A percentile compares a stretch with the other conserved stretches of the same genome.
These are phyloP conservation scores for Raja brachyura DNA, from an alignment of 2,113 vertebrate genomes.

Conservation along the genomic window DNA sequence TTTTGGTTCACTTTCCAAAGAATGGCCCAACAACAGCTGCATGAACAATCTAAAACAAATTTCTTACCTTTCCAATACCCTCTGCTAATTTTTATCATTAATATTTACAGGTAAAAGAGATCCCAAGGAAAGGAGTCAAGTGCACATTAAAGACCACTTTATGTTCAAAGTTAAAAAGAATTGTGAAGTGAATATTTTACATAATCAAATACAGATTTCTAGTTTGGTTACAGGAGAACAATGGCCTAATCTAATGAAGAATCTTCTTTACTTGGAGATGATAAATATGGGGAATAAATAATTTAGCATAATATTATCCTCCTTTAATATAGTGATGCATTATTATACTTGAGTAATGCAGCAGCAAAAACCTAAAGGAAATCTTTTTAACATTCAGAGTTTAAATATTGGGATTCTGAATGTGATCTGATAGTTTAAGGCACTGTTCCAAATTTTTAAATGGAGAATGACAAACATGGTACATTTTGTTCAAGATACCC, in stretches of 20 bases:
- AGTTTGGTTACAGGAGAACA: not conserved
- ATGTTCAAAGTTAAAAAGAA: not conserved
- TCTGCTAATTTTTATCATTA: not conserved
- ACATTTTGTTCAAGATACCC: not conserved
- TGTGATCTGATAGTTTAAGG: not conserved
- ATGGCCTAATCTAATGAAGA: not conserved
- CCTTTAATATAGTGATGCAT: not conserved
- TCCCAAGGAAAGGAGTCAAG: not conserved
- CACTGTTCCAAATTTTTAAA: not conserved
- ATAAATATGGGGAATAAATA: not conserved
- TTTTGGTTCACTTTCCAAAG: too few relatives aligned
- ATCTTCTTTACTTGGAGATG: not conserved
- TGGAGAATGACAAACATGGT: not conserved
- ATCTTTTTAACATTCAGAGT: not conserved
- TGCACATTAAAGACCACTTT: not conserved
- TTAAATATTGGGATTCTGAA: not conserved
- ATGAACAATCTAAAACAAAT: too few relatives aligned
- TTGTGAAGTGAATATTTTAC: not conserved
- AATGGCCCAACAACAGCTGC: too few relatives aligned
- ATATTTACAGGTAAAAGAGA: not conserved
- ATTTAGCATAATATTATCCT: not conserved
- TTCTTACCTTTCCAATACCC: not conserved
- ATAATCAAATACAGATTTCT: not conserved
- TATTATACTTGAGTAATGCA: not conserved
- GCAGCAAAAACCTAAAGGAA: not conserved